Evolutionary conservation across 2,113 vertebrate genomes (phyloP), one percentile per base, ranked within the genome.

Genomic region (Paramormyrops kingsleyae): DNA sequence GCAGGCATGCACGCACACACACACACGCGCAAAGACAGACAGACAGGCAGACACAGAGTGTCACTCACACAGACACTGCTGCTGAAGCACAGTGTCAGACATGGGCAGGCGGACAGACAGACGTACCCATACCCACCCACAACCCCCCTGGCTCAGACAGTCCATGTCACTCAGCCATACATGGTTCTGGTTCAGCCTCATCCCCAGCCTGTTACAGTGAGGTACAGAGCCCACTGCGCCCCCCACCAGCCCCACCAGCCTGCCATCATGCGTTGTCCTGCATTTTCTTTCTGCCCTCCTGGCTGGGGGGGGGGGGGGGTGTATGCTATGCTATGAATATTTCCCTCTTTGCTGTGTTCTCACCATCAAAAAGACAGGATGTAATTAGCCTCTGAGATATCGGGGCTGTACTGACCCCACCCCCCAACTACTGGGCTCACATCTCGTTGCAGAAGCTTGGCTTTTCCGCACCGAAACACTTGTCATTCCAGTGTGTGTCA

Each of bases 201-300:
- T 70, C n/a, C 27, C 62, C 27, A 27, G n/a, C 24, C 59, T n/a
- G 19, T 31, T 31, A 44, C 24, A 90, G 91, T 31, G n/a, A 70
- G n/a, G 8, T 66, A 27, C 59, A 27, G 8, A 27, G 2, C 24
- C 59, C 0, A 24, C 59, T 27, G 89, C 27, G 44, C 87, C 91
- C 87, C 88, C 9, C 91, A 92, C 77, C 93, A 92, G 89, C 90
- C 86, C n/a, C n/a, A n/a, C n/a, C 90, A 83, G 88, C 91, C 92
- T 88, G 91, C 91, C 88, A 87, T 93, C 92, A 89, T 87, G 92
- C 90, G 92, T 92, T 91, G 84, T 70, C 90, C 87, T 84, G 80
- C 89, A 92, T 91, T 80, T 90, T 91, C 92, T 90, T 93, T 92
- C 91, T 89, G 90, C 87, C 89, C 70, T 19, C 90, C 90, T 91